phyloP scores from a whole-genome alignment of 1,140 invertebrate genomes.

The Lycorma delicatula region DNA sequence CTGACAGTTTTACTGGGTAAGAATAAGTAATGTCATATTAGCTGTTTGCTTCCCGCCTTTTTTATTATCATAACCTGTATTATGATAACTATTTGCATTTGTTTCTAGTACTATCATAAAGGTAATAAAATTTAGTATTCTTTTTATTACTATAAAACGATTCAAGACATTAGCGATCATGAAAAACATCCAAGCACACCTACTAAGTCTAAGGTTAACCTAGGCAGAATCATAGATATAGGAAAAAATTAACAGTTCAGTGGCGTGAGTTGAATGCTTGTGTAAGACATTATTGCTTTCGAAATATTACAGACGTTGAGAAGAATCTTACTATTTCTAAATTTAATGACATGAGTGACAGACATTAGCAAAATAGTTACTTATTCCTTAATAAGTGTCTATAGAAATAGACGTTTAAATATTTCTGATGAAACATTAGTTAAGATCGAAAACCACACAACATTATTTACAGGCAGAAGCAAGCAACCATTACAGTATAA shows the following conservation, averaged over 20 bases:
- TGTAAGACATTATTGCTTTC: neutral
- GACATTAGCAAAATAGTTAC: neutral
- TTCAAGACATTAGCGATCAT: too few species aligned
- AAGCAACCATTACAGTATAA: slow-evolving; percentile 17
- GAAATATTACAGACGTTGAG: neutral
- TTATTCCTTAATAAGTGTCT: neutral
- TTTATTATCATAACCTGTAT: too few species aligned
- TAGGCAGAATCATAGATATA: too few species aligned
- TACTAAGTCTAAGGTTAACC: too few species aligned
- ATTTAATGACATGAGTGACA: neutral
- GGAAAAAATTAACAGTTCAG: neutral
- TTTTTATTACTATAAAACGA: too few species aligned
- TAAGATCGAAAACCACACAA: neutral
- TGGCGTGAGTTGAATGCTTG: neutral
- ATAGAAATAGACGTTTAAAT: neutral
- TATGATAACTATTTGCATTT: too few species aligned
- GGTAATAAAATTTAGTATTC: too few species aligned
- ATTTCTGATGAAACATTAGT: neutral
- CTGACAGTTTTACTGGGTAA: too few species aligned
- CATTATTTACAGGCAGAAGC: slow-evolving; percentile 12
- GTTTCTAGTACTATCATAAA: too few species aligned
- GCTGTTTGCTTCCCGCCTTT: too few species aligned
- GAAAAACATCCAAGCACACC: too few species aligned
- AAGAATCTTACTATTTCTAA: neutral
- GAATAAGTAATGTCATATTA: too few species aligned